A percentile compares a stretch with the other conserved stretches of the same genome.
phyloP scores from a whole-genome alignment of 64 coral and sea anemone genomes.

The Dendronephthya gigantea region DNA sequence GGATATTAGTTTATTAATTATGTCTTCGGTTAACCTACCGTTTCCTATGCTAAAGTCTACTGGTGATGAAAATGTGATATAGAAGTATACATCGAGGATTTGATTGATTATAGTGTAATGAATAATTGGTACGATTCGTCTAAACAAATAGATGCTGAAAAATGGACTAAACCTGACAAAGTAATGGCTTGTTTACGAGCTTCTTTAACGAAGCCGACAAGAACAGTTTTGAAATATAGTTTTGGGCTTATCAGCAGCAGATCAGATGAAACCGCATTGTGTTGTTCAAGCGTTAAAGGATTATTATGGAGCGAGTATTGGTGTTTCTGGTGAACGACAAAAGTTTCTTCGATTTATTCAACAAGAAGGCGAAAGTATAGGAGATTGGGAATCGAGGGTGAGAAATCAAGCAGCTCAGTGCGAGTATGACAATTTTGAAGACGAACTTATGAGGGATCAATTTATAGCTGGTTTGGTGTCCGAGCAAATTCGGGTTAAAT shows the following conservation, averaged over 20 bases:
- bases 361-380: not conserved
- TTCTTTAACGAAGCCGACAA: constrained; percentile 2
- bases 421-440: too few relatives aligned
- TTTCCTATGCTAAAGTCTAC: too few relatives aligned
- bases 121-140: constrained; percentile 18
- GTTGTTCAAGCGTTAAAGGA: too few relatives aligned
- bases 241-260: too few relatives aligned
- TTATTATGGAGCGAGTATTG: not conserved
- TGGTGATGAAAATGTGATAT: too few relatives aligned
- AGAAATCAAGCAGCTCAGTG: not conserved
- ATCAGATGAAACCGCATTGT: too few relatives aligned
- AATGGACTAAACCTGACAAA: constrained; percentile 33
- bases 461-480: not conserved
- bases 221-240: not conserved
- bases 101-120: constrained; percentile 16
- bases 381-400: not conserved
- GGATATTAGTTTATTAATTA: too few relatives aligned
- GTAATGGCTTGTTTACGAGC: constrained; percentile 13
- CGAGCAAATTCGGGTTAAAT: not conserved
- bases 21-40: too few relatives aligned
- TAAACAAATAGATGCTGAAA: constrained; percentile 13
- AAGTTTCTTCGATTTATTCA: not conserved
- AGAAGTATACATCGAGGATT: constrained; percentile 10
- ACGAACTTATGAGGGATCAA: not conserved
- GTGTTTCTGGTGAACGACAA: not conserved